Evolutionary conservation across 2,113 vertebrate species (phyloP).

Genomic region (Crotalus horridus): DNA sequence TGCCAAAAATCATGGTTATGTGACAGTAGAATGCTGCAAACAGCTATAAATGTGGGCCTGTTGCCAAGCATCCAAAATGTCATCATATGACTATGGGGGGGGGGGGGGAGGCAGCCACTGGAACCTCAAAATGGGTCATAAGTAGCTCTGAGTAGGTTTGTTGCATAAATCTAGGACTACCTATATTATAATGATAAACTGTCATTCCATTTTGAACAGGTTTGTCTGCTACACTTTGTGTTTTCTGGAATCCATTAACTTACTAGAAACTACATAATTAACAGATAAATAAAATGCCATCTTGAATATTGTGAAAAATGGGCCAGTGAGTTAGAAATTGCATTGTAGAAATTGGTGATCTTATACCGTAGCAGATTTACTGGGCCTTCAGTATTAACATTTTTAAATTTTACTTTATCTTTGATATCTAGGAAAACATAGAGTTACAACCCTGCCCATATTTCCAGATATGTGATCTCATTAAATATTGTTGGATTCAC

Average conservation of each 20-base stretch:
- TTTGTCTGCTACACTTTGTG: conserved; percentile 6
- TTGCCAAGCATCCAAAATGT: neutral
- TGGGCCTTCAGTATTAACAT: neutral
- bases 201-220: neutral
- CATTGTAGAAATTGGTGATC: neutral
- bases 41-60: neutral
- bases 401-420: neutral
- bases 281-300: neutral
- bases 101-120: neutral
- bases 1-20: neutral
- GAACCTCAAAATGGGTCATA: neutral
- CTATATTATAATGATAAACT: neutral
- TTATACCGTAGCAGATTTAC: neutral
- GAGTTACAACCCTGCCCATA: too few relatives aligned
- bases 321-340: neutral
- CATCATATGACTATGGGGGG: neutral
- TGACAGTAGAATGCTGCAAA: neutral
- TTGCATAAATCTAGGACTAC: neutral
- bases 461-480: too few relatives aligned
- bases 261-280: neutral
- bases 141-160: neutral
- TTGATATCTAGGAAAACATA: neutral
- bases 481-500: neutral
- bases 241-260: neutral
- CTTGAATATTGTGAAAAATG: neutral